Percentiles rank a stretch among this genome's conserved stretches.
Evolutionary conservation across 2,888 invertebrate species (phyloP).

Genomic region (Shargacucullia verbasci): DNA sequence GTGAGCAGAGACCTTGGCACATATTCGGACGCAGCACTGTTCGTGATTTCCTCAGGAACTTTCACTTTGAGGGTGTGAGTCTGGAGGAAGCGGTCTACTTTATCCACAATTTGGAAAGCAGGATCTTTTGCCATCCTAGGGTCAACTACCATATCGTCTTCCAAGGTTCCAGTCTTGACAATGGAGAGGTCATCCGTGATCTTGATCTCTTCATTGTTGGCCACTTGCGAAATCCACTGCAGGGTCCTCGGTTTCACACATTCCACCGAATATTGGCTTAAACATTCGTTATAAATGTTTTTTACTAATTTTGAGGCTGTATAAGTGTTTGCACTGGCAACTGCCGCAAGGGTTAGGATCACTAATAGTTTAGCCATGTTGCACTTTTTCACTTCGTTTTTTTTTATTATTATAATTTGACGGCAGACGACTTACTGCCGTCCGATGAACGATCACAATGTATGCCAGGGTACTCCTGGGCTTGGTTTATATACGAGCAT

Average conservation of each 20-base stretch:
- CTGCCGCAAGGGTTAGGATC: conserved; percentile 76
- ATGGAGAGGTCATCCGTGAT: conserved; percentile 94
- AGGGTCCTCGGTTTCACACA: conserved; percentile 94
- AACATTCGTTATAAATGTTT: conserved; percentile 91
- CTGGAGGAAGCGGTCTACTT: conserved; percentile 92
- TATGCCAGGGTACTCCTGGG: conserved; percentile 84
- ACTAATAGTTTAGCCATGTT: conserved; percentile 83
- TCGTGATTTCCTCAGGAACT: conserved; percentile 91
- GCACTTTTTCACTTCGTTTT: conserved; percentile 63
- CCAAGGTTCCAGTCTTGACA: conserved; percentile 89
- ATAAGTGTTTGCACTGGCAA: conserved; percentile 76
- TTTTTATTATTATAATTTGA: conserved; percentile 63
- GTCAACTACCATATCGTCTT: conserved; percentile 74
- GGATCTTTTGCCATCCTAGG: conserved; percentile 88
- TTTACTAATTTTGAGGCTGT: conserved; percentile 91
- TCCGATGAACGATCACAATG: conserved; percentile 82
- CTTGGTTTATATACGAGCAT: conserved; percentile 89
- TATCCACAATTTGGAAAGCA: conserved; percentile 90
- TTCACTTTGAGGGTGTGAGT: conserved; percentile 93
- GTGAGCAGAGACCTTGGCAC: conserved; percentile 91
- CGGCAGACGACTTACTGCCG: conserved; percentile 85
- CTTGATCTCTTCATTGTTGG: conserved; percentile 91
- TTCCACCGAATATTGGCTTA: conserved; percentile 91
- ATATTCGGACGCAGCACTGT: conserved; percentile 88
- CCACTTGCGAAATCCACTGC: conserved; percentile 92